Conservation (phyloP, 2,888 invertebrate species). For the Platycheirus albimanus region DNA sequence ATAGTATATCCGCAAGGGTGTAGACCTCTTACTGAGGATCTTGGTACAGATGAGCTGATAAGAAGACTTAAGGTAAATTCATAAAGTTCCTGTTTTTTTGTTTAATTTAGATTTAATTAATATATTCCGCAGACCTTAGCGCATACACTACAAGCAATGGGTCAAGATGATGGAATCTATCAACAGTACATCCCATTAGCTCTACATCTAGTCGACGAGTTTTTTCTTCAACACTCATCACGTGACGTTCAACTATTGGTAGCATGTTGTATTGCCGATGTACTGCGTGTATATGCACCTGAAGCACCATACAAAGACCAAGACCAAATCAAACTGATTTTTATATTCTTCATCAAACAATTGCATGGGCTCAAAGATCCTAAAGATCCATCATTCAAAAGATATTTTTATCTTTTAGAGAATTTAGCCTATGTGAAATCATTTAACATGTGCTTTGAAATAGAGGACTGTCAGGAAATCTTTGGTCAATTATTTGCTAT, state of each 20-base stretch:
- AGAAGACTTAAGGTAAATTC: constrained; percentile 92
- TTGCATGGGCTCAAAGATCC: constrained; percentile 96
- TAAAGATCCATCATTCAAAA: constrained; percentile 98
- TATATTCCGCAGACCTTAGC: constrained; percentile 88
- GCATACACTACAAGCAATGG: constrained; percentile 97
- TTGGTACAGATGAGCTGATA: constrained; percentile 97
- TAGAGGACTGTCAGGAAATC: constrained; percentile 98
- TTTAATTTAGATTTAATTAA: not conserved
- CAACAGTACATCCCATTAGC: constrained; percentile 96
- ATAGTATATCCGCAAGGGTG: constrained; percentile 97
- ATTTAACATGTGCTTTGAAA: constrained; percentile 99
- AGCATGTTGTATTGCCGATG: constrained; percentile 98
- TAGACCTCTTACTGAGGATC: constrained; percentile 96
- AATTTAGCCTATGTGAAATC: constrained; percentile 99
- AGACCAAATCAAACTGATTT: constrained; percentile 95
- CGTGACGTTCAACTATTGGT: constrained; percentile 96
- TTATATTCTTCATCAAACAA: constrained; percentile 97
- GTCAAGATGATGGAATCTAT: constrained; percentile 97
- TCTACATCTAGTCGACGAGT: constrained; percentile 95
- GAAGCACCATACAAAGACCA: constrained; percentile 99
- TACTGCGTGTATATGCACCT: constrained; percentile 97
- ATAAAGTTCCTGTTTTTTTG: not conserved
- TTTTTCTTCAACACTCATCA: constrained; percentile 94
- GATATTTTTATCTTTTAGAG: constrained; percentile 98
- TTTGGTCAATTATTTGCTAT: constrained; percentile 96